Evolutionary conservation across 2,797 vertebrate species (phyloP), one percentile per base, ranked within the genome.

Genomic region (Eremophila alpestris): DNA sequence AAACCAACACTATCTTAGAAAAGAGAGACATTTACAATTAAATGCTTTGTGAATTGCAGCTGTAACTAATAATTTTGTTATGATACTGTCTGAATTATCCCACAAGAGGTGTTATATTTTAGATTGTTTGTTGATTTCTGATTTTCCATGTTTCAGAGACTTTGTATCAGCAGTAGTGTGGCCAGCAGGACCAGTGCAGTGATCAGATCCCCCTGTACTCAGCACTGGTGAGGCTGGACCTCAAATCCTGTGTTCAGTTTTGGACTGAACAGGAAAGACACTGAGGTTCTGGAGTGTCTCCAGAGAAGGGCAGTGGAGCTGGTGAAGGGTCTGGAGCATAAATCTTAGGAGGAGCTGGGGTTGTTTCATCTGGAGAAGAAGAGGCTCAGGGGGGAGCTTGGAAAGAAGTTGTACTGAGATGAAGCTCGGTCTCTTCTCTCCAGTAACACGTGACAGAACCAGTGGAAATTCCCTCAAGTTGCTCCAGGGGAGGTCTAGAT

Each of bases 381-480:
- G 16, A 29, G 32, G 4, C 15, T 74, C 3, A 1, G 6, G 8
- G 8, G 15, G 9, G 4, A 55, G 49, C 41, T 41, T 41, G 15
- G 34, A 32, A 68, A 54, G 24, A 46, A 41, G 38, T 26, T 51
- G 45, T 16, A 21, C 30, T 7, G 12, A 40, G n/a, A 7, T 40
- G 11, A 52, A 20, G n/a, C 4, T 59, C 29, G 13, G 21, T 34
- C 46, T 52, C 4, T 24, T 34, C 38, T 67, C 24, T 8, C 40
- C 22, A 13, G n/a, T 51, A n/a, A 12, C 8, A 13, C 0, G 0
- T 36, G 27, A 43, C 18, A 54, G 21, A 45, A 32, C 8, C 14
- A 16, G 34, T 29, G 27, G 55, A 40, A 68, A 52, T 29, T 27
- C 13, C n/a, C 29, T 60, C 22, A 60, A 9, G 22, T 20, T 59